Conservation (phyloP, 64 coral and sea anemone species). For the Porites australiensis region DNA sequence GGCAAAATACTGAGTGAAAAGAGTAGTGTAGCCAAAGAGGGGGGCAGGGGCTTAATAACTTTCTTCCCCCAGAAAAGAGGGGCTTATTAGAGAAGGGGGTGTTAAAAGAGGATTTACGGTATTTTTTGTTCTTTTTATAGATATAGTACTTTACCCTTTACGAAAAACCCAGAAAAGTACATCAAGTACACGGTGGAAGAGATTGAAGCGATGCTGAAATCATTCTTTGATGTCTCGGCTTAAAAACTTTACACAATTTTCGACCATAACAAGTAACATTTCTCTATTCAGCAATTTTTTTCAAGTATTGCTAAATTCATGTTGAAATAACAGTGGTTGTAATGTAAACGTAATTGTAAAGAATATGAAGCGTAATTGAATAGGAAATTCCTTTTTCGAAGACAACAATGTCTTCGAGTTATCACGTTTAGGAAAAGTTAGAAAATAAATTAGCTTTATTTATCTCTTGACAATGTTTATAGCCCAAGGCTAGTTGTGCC, state of each 20-base stretch:
- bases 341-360: not conserved
- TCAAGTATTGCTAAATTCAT: not conserved
- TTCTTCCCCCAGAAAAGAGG: too few relatives aligned
- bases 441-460: not conserved
- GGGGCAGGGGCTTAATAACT: too few relatives aligned
- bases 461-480: too few relatives aligned
- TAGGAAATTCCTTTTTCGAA: too few relatives aligned
- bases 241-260: constrained; percentile 6
- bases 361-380: too few relatives aligned
- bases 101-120: too few relatives aligned
- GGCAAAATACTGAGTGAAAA: too few relatives aligned
- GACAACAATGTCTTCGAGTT: not conserved
- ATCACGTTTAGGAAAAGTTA: not conserved
- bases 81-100: too few relatives aligned
- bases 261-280: too few relatives aligned
- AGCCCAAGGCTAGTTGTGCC: too few relatives aligned
- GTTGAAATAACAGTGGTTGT: not conserved
- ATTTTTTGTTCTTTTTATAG: constrained; percentile 61
- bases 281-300: not conserved
- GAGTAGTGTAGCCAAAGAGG: too few relatives aligned
- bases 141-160: constrained; percentile 83
- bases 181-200: constrained; percentile 89
- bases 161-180: constrained; percentile 97
- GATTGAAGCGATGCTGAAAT: constrained; percentile 74
- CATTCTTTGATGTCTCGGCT: constrained; percentile 97